These are phyloP conservation scores for Halichondria panicea DNA, from an alignment of 37 sponge, comb jelly and placozoan genomes.

Conservation along the genomic window DNA sequence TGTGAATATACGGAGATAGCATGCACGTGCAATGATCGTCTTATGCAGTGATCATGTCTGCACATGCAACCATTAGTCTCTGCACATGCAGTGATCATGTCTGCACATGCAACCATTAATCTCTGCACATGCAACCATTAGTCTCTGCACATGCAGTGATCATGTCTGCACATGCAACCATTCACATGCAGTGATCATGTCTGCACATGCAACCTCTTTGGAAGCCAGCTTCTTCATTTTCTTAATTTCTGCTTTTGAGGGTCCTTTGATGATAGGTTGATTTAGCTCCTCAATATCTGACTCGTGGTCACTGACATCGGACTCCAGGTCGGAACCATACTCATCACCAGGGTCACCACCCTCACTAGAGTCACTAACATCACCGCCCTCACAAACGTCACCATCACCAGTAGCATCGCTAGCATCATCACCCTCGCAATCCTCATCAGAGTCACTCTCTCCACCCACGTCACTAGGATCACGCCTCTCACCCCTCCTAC, in stretches of 20 bases:
- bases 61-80: too few relatives aligned
- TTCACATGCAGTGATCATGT: too few relatives aligned
- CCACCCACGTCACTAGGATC: not conserved
- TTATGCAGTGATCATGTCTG: too few relatives aligned
- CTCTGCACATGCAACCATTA: too few relatives aligned
- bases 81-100: too few relatives aligned
- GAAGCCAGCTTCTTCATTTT: conserved; percentile 26
- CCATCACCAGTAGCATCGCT: not conserved
- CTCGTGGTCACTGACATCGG: conserved; percentile 30
- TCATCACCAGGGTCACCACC: conserved; percentile 32
- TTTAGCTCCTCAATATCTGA: not conserved
- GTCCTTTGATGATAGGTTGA: not conserved
- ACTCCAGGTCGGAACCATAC: conserved; percentile 56
- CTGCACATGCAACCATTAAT: too few relatives aligned
- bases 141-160: too few relatives aligned
- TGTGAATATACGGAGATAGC: too few relatives aligned
- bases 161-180: too few relatives aligned
- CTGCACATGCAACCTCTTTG: conserved; percentile 46
- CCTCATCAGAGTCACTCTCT: conserved; percentile 10
- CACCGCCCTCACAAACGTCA: conserved; percentile 23
- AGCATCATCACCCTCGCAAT: not conserved
- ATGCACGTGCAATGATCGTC: too few relatives aligned
- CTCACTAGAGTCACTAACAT: conserved; percentile 15
- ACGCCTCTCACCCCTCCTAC: not conserved
- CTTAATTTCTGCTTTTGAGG: not conserved